Percentiles rank a stretch among this genome's conserved stretches.
Evolutionary conservation across 2,113 vertebrate genomes (phyloP).

Genomic region (Lepus americanus): DNA sequence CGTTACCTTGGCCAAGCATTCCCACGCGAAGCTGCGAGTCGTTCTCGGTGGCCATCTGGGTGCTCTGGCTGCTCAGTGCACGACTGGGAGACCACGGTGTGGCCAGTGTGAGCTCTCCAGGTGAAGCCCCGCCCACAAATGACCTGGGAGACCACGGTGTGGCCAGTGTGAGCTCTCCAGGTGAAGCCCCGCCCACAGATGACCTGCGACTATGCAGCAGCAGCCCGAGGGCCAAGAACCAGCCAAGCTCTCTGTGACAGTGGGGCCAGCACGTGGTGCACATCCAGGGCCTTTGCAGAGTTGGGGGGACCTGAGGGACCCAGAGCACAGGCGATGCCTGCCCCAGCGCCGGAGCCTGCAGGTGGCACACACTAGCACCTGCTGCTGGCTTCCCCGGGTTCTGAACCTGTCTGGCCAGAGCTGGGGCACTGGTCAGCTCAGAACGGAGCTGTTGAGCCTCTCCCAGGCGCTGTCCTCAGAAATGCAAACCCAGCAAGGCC

Average conservation of each 20-base stretch:
- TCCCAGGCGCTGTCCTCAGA: background rate
- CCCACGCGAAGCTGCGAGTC: background rate
- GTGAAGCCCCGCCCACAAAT: too few relatives aligned
- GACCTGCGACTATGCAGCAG: accelerated
- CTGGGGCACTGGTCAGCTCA: accelerated
- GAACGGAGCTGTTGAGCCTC: accelerated
- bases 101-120: background rate
- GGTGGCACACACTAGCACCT: too few relatives aligned
- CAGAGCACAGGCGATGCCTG: accelerated
- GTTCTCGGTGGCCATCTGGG: accelerated
- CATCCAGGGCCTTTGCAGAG: accelerated
- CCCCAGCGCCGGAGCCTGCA: accelerated
- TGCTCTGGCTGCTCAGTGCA: background rate
- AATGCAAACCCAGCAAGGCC: background rate
- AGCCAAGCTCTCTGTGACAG: accelerated
- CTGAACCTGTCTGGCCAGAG: accelerated
- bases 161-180: background rate
- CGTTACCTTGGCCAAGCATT: background rate
- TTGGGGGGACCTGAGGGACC: background rate
- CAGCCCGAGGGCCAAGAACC: accelerated
- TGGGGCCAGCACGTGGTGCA: accelerated
- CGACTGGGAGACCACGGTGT: accelerated
- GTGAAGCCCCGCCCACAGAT: too few relatives aligned
- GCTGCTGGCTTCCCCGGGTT: background rate
- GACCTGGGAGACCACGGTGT: accelerated